Conservation (phyloP, 1,140 invertebrate genomes). For the Anagrus nilaparvatae region DNA sequence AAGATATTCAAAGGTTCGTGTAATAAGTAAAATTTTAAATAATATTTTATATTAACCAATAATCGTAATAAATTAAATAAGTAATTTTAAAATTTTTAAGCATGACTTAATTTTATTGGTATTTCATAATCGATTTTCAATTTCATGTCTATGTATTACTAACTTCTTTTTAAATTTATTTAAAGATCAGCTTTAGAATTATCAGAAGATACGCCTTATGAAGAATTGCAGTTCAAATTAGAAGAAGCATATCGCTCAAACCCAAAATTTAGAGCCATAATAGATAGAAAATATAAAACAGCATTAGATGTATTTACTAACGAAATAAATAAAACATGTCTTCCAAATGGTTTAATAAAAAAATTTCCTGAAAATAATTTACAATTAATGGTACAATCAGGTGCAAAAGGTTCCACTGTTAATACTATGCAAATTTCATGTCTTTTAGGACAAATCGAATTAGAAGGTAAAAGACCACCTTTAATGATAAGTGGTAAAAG, state of each 20-base stretch:
- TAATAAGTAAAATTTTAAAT: no score
- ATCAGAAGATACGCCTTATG: conserved; percentile 43
- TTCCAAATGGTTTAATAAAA: conserved; percentile 71
- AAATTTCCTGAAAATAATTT: conserved; percentile 93
- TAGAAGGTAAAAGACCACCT: conserved; percentile 94
- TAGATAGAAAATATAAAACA: conserved; percentile 83
- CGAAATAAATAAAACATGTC: conserved; percentile 75
- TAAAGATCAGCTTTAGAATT: conserved; percentile 64
- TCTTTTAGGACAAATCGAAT: conserved; percentile 92
- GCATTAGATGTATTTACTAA: conserved; percentile 77
- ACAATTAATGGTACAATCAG: conserved; percentile 95
- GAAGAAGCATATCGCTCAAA: conserved; percentile 63
- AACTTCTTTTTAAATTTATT: conserved; percentile 28
- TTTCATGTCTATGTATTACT: background rate
- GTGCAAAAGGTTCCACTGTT: conserved; percentile 93
- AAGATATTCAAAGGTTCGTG: conserved; percentile 55
- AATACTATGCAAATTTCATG: conserved; percentile 98
- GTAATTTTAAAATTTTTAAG: no score
- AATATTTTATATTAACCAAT: no score
- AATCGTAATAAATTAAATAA: no score
- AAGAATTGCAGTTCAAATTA: conserved; percentile 54
- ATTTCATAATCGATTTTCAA: background rate
- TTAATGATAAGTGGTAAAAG: conserved; percentile 88
- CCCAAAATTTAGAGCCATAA: conserved; percentile 61
- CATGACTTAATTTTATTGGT: no score